These are phyloP conservation scores for Trachelus iudaicus DNA, from an alignment of 2,888 invertebrate genomes.

Conservation along the genomic window DNA sequence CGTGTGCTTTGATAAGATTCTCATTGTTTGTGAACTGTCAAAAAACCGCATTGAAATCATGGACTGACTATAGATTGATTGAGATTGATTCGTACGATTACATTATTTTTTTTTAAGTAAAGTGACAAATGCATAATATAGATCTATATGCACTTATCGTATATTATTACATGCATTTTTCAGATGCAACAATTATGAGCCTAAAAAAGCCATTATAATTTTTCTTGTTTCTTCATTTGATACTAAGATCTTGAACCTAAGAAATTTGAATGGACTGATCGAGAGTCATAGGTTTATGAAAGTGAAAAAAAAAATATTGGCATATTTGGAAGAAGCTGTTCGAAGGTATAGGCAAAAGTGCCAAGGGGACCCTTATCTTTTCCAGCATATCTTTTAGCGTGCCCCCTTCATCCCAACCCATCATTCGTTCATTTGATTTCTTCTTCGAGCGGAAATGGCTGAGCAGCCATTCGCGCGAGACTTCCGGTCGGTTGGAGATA, in stretches of 20 bases:
- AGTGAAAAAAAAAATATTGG: constrained; percentile 19
- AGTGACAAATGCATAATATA: no score
- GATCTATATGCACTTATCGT: no score
- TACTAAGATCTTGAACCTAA: neutral
- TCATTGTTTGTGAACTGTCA: no score
- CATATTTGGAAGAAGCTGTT: constrained; percentile 28
- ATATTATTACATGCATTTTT: no score
- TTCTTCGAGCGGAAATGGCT: constrained; percentile 61
- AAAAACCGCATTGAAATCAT: no score
- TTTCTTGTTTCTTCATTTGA: neutral
- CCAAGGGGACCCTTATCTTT: constrained; percentile 35
- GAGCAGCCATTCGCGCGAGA: constrained; percentile 64
- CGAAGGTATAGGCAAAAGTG: constrained; percentile 19
- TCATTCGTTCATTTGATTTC: constrained; percentile 49
- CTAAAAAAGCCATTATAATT: neutral
- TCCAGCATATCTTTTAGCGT: constrained; percentile 46
- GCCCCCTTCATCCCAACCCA: constrained; percentile 36
- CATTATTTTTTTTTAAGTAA: no score
- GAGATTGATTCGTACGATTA: no score
- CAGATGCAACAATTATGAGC: no score
- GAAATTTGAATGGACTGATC: neutral
- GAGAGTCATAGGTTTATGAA: neutral
- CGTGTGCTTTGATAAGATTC: no score
- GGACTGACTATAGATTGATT: neutral
- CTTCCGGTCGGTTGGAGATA: constrained; percentile 60